Evolutionary conservation across 2,113 vertebrate species (phyloP).

Genomic region (Trichomycterus rosablanca): DNA sequence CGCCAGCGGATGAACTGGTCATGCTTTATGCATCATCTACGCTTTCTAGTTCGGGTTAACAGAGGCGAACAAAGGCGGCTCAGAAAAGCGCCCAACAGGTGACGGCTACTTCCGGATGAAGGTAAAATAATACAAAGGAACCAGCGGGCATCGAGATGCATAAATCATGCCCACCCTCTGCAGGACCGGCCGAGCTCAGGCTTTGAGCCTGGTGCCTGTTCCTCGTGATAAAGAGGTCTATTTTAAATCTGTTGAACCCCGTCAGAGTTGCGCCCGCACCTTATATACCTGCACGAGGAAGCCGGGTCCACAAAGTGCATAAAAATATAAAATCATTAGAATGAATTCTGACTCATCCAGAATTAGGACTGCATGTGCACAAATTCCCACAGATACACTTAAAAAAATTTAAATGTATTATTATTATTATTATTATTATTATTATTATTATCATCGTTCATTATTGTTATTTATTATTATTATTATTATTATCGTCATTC

Average conservation of each 20-base stretch:
- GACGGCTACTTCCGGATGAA: constrained; percentile 18
- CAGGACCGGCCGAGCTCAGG: constrained; percentile 18
- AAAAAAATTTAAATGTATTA: not conserved
- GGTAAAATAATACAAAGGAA: constrained; percentile 32
- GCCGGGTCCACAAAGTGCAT: too few relatives aligned
- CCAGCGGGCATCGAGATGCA: constrained; percentile 24
- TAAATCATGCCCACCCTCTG: constrained; percentile 38
- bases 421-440: too few relatives aligned
- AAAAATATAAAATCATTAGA: too few relatives aligned
- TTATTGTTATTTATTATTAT: too few relatives aligned
- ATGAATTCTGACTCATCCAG: too few relatives aligned
- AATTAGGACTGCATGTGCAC: too few relatives aligned
- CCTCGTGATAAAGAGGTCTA: constrained; percentile 40
- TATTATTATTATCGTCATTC: too few relatives aligned
- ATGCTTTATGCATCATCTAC: not conserved
- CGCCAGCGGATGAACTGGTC: too few relatives aligned
- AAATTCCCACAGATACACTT: too few relatives aligned
- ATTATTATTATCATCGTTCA: too few relatives aligned
- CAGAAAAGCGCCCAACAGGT: constrained; percentile 31
- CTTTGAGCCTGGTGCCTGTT: constrained; percentile 31
- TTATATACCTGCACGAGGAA: not conserved
- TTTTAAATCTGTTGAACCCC: constrained; percentile 33
- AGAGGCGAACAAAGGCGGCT: constrained; percentile 21
- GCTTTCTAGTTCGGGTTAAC: constrained; percentile 37
- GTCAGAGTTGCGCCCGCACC: not conserved